These are phyloP conservation scores for Bungarus multicinctus DNA, from an alignment of 2,113 vertebrate species.

Conservation along the genomic window DNA sequence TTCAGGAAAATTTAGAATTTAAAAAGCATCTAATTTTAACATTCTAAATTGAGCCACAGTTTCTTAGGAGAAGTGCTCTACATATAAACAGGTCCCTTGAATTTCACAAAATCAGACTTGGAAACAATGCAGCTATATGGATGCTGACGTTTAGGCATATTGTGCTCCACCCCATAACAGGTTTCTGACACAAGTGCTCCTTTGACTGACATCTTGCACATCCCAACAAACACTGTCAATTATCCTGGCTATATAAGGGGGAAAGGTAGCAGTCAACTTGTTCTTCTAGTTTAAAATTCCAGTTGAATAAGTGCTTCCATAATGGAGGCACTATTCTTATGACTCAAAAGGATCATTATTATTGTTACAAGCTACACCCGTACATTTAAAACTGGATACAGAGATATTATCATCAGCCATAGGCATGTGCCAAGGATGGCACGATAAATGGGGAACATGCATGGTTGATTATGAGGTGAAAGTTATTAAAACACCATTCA, in stretches of 20 bases:
- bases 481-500: neutral
- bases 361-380: conserved; percentile 61
- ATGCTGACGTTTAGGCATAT: neutral
- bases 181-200: neutral
- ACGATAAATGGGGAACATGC: neutral
- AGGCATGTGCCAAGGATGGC: neutral
- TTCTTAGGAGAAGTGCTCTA: neutral
- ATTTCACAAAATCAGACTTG: neutral
- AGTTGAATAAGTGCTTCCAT: conserved; percentile 50
- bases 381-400: conserved; percentile 27
- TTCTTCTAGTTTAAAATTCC: conserved; percentile 62
- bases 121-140: neutral
- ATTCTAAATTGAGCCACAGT: neutral
- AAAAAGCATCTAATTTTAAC: neutral
- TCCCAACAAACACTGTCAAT: neutral
- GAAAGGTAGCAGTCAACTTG: conserved; percentile 1
- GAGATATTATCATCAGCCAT: neutral
- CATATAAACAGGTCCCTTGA: neutral
- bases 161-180: neutral
- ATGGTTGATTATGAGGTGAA: neutral
- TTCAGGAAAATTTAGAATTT: neutral
- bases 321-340: conserved; percentile 39
- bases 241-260: neutral
- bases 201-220: neutral
- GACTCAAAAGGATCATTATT: conserved; percentile 55